A percentile compares a stretch with the other conserved stretches of the same genome.
phyloP scores from a whole-genome alignment of 2,888 invertebrate species.

The Osedax fenrisi region DNA sequence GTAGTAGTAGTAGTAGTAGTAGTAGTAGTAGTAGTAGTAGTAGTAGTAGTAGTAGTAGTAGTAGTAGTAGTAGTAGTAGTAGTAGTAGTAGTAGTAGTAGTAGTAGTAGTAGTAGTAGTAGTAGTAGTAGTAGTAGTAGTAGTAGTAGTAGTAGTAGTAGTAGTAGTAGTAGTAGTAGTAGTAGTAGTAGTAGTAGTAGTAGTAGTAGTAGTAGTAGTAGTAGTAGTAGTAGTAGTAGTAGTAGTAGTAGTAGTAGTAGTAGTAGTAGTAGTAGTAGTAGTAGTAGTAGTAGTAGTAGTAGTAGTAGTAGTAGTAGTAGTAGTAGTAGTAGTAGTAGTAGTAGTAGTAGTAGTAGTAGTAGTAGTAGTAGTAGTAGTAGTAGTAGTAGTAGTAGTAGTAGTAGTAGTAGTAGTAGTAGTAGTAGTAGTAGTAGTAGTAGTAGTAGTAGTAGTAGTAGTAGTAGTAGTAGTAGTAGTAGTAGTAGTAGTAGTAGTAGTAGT shows the following conservation, averaged over 20 bases:
- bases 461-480: constrained; percentile 26
- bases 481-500: no score
- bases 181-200: constrained; percentile 35
- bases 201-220: constrained; percentile 34
- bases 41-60: no score
- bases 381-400: constrained; percentile 33
- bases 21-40: no score
- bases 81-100: constrained; percentile 35
- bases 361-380: constrained; percentile 34
- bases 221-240: constrained; percentile 34
- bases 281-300: constrained; percentile 31
- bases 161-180: constrained; percentile 30
- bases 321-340: constrained; percentile 31
- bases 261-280: constrained; percentile 34
- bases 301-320: constrained; percentile 4
- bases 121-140: constrained; percentile 33
- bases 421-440: constrained; percentile 33
- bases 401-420: constrained; percentile 34
- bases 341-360: constrained; percentile 33
- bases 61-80: constrained; percentile 24
- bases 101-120: constrained; percentile 35
- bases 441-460: no score
- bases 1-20: no score
- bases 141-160: constrained; percentile 32
- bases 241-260: constrained; percentile 34